phyloP scores from a whole-genome alignment of 2,113 vertebrate species.

The Megaptera novaeangliae region DNA sequence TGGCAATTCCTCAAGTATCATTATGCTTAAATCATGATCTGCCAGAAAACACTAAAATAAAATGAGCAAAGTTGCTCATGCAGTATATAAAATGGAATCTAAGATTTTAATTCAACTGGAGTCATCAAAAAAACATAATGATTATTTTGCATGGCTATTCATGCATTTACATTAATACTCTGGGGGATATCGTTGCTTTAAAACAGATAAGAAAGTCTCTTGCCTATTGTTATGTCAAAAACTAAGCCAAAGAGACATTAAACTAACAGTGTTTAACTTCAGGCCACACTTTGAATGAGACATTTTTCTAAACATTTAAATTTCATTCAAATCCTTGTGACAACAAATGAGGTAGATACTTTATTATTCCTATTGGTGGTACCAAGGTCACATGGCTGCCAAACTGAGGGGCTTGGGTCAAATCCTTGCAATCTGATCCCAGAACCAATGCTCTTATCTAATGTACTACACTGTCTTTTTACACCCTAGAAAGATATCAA shows the following conservation, averaged over 20 bases:
- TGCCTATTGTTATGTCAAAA: neutral
- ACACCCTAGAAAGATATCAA: neutral
- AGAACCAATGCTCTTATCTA: neutral
- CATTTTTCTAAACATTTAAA: neutral
- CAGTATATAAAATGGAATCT: neutral
- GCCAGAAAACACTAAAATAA: neutral
- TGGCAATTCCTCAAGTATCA: neutral
- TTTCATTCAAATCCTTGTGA: neutral
- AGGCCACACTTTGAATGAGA: neutral
- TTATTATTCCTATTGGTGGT: neutral
- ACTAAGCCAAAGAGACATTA: neutral
- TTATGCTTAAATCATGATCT: neutral
- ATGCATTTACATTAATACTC: neutral
- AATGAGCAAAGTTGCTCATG: neutral
- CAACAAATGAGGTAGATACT: neutral
- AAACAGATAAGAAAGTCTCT: neutral
- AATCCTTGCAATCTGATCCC: neutral
- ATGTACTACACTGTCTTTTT: neutral
- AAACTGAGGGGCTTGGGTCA: neutral
- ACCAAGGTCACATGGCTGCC: neutral
- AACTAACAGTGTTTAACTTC: neutral
- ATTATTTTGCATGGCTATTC: neutral
- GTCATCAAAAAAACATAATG: neutral
- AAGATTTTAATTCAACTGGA: neutral
- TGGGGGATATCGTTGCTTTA: neutral